phyloP scores from a whole-genome alignment of 1,140 invertebrate genomes.

The Pogonognathellus flavescens region DNA sequence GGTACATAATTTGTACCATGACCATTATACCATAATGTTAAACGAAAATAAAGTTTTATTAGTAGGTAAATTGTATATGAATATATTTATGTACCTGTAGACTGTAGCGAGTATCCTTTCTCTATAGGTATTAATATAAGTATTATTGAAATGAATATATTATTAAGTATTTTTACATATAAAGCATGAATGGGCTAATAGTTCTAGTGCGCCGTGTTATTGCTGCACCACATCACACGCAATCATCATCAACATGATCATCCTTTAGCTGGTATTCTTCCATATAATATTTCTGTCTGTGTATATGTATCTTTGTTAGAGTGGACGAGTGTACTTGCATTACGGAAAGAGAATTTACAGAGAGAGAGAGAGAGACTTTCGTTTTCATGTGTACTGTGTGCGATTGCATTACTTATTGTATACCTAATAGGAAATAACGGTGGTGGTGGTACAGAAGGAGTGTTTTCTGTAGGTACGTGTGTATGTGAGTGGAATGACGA shows the following conservation, averaged over 20 bases:
- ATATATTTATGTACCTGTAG: too few relatives aligned
- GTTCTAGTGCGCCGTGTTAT: slow-evolving; percentile 40
- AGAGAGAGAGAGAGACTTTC: not conserved
- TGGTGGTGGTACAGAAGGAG: too few relatives aligned
- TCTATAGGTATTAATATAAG: too few relatives aligned
- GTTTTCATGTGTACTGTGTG: not conserved
- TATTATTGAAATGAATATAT: too few relatives aligned
- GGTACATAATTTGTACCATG: too few relatives aligned
- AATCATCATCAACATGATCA: not conserved
- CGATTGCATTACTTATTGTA: not conserved
- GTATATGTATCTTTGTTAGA: not conserved
- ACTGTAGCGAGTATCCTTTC: too few relatives aligned
- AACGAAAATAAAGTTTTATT: too few relatives aligned
- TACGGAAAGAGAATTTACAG: too few relatives aligned
- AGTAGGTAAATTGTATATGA: too few relatives aligned
- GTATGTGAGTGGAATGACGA: not conserved
- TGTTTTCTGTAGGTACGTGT: too few relatives aligned
- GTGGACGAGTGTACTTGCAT: not conserved
- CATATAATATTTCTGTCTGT: not conserved
- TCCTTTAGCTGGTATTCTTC: not conserved
- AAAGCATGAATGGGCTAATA: slow-evolving; percentile 15
- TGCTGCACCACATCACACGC: slow-evolving; percentile 42
- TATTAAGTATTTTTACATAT: too few relatives aligned
- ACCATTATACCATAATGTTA: too few relatives aligned
- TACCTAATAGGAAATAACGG: not conserved